phyloP scores from a whole-genome alignment of 2,113 vertebrate species.

The Penelope pileata region DNA sequence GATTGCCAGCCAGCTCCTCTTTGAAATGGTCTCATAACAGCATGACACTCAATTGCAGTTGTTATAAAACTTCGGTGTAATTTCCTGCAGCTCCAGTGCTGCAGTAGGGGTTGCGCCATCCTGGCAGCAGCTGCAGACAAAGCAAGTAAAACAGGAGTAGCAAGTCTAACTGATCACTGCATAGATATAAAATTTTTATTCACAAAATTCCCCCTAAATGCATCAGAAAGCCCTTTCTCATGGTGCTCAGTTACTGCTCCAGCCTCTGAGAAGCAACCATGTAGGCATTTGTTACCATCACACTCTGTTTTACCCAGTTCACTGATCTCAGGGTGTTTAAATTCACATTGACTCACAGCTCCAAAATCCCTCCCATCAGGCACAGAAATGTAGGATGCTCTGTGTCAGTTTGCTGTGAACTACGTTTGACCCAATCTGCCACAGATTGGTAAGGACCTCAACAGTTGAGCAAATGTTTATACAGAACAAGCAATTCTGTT shows the following conservation, averaged over 20 bases:
- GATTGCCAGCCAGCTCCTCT: neutral
- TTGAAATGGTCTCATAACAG: neutral
- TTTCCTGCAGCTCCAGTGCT: neutral
- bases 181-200: neutral
- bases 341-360: neutral
- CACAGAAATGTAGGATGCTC: neutral
- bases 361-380: neutral
- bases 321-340: neutral
- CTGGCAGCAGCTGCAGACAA: neutral
- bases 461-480: neutral
- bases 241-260: neutral
- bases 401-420: neutral
- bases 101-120: neutral
- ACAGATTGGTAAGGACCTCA: neutral
- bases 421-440: neutral
- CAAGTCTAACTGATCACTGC: neutral
- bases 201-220: neutral
- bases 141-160: neutral
- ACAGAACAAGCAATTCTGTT: neutral
- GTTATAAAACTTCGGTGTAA: neutral
- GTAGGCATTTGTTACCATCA: neutral
- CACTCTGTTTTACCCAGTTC: neutral
- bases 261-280: accelerated
- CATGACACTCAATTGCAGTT: neutral
- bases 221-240: neutral